These are phyloP conservation scores for Scelioninae gen. 1 DNA, from an alignment of 2,888 invertebrate genomes.

Conservation along the genomic window DNA sequence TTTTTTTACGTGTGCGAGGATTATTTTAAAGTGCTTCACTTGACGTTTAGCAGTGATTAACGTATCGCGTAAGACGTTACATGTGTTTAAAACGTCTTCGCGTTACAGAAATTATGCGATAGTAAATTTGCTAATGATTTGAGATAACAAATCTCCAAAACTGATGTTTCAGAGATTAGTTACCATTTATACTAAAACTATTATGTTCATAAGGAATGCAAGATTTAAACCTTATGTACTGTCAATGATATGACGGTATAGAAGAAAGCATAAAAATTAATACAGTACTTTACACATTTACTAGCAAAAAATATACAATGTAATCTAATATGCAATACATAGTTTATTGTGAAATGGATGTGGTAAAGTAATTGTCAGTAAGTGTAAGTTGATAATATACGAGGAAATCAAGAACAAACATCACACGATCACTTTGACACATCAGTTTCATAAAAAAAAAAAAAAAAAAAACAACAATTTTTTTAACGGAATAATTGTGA, in stretches of 20 bases:
- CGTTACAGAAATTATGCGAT: background rate
- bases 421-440: too few relatives aligned
- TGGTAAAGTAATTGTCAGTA: too few relatives aligned
- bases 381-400: too few relatives aligned
- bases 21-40: background rate
- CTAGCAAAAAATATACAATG: too few relatives aligned
- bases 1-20: background rate
- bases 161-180: background rate
- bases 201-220: background rate
- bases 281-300: too few relatives aligned
- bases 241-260: background rate
- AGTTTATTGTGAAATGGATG: too few relatives aligned
- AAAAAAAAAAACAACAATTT: too few relatives aligned
- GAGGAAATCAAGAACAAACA: too few relatives aligned
- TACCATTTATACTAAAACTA: background rate
- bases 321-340: too few relatives aligned
- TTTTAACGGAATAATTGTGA: too few relatives aligned
- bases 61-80: slow-evolving; percentile 37
- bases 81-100: slow-evolving; percentile 51
- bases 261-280: background rate
- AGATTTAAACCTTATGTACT: too few relatives aligned
- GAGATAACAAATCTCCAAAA: background rate
- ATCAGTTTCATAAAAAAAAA: too few relatives aligned
- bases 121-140: background rate
- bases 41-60: background rate